These are phyloP conservation scores for Adelges cooleyi DNA, from an alignment of 1,140 invertebrate species.

Conservation along the genomic window DNA sequence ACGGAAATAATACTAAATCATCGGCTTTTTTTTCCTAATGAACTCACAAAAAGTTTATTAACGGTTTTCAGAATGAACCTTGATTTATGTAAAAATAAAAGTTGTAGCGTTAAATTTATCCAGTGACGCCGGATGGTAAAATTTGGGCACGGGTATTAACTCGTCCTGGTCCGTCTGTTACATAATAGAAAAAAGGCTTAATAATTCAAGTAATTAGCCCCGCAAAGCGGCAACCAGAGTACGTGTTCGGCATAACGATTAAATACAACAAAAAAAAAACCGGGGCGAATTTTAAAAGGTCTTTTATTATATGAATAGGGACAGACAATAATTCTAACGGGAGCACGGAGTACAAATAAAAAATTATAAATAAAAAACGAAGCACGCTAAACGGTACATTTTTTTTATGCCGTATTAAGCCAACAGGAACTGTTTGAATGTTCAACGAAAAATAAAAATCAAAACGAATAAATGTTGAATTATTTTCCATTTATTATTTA, in stretches of 20 bases:
- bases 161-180: not conserved
- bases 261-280: constrained; percentile 23
- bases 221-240: not conserved
- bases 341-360: constrained; percentile 14
- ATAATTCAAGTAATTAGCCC: constrained; percentile 24
- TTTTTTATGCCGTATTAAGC: constrained; percentile 24
- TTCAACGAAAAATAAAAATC: not conserved
- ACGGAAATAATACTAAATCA: too few relatives aligned
- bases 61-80: too few relatives aligned
- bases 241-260: constrained; percentile 26
- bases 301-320: constrained; percentile 24
- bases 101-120: too few relatives aligned
- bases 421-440: constrained; percentile 25
- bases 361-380: not conserved
- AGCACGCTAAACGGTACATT: constrained; percentile 5
- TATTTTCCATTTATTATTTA: not conserved
- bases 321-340: constrained; percentile 19
- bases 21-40: too few relatives aligned
- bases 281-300: not conserved
- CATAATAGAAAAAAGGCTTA: constrained; percentile 19
- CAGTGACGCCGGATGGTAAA: not conserved
- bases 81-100: too few relatives aligned
- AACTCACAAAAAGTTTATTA: too few relatives aligned
- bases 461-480: constrained; percentile 24
- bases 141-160: constrained; percentile 7